Base-by-base conservation (phyloP, 2,888 invertebrate genomes). In the Campopleginae sp. region DNA sequence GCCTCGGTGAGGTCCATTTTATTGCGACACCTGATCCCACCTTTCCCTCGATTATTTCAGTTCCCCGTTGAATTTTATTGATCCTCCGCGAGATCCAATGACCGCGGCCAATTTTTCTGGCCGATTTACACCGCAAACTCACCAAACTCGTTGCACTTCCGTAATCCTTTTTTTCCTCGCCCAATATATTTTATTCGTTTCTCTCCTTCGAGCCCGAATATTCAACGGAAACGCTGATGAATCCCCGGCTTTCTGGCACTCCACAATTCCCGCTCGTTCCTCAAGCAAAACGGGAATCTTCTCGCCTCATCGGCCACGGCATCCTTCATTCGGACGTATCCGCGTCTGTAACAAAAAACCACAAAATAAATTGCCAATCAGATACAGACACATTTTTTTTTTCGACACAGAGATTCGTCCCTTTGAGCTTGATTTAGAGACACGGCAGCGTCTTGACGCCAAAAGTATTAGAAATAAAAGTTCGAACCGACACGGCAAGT, bases 1-100 rank as follows among this genome's bases (percentile, higher is more conserved):
- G 96, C 95, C 95, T 97, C 97, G 94, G 97, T 97, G 94, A 97
- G 96, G 95, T 97, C 97, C 97, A 97, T 97, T 85, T 42, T 68
- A n/a, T 44, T 44, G 8, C 31, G 14, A 46, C 74, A 31, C 74
- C 44, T 44, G 58, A 58, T 51, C 27, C 58, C 58, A 27, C 58
- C 58, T 44, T 74, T 61, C 61, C 12, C 46, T 12, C 44, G 27
- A 27, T 42, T 0, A 19, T 38, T 44, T 63, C 38, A 1, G 5
- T 44, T 74, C 74, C 63, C n/a, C 6, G 5, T 46, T 44, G 10
- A 19, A 19, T 31, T 38, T 42, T 19, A 51, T 70, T 54, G 33
- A 33, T 63, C 31, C 14, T 63, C 12, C 42, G 54, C 48, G 23
- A 54, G 42, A 77, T 23, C 42, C 66, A 12, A 65, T 27, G 44